These are phyloP conservation scores for Atrichornis clamosus DNA, from an alignment of 2,113 vertebrate species.

Conservation along the genomic window DNA sequence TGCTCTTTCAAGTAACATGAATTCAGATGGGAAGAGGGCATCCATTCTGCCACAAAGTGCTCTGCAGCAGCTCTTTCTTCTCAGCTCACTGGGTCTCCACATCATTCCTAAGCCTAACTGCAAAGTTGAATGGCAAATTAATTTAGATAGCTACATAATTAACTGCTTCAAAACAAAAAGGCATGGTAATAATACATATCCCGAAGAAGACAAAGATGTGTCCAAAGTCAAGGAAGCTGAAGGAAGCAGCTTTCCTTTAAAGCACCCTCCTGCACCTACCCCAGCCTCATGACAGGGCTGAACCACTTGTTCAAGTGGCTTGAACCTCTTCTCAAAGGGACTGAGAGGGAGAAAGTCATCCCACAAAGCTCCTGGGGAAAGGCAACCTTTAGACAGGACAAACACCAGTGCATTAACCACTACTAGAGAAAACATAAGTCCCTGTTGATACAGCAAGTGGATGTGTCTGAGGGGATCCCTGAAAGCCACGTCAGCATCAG, in stretches of 20 bases:
- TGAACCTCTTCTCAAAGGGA: not conserved
- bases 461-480: not conserved
- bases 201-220: not conserved
- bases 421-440: not conserved
- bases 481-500: not conserved
- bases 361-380: not conserved
- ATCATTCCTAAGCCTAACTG: not conserved
- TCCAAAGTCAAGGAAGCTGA: no score
- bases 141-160: not conserved
- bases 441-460: fast-evolving
- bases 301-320: no score
- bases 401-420: not conserved
- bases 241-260: not conserved
- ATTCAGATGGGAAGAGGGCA: not conserved
- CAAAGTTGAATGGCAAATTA: not conserved
- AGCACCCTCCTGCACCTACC: fast-evolving
- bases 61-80: not conserved
- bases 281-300: not conserved
- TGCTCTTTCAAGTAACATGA: not conserved
- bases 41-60: not conserved
- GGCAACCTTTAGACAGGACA: not conserved
- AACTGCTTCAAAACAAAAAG: not conserved
- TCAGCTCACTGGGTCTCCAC: not conserved
- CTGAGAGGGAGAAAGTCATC: not conserved
- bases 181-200: not conserved